A percentile compares a stretch with the other conserved stretches of the same genome.
phyloP scores from a whole-genome alignment of 2,888 invertebrate genomes.

The Leucania comma region DNA sequence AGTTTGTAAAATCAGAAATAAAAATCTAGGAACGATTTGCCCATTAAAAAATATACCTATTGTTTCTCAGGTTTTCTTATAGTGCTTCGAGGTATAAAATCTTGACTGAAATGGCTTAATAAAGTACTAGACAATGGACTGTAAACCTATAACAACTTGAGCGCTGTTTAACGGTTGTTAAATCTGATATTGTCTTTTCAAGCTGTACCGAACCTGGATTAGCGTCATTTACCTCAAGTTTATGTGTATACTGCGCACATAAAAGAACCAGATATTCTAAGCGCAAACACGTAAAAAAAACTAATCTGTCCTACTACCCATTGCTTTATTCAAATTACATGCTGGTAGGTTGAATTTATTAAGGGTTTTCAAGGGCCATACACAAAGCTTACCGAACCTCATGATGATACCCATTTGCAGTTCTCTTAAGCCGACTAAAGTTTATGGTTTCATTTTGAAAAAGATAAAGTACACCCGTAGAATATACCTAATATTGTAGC shows the following conservation, averaged over 20 bases:
- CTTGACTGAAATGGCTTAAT: constrained; percentile 42
- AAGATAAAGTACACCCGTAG: not conserved
- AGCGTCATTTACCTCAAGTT: constrained; percentile 21
- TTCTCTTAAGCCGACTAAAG: constrained; percentile 15
- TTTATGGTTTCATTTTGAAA: constrained; percentile 23
- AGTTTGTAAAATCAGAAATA: too few relatives aligned
- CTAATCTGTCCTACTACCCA: not conserved
- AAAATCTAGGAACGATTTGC: not conserved
- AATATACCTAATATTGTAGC: too few relatives aligned
- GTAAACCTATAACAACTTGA: constrained; percentile 40
- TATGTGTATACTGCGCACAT: constrained; percentile 4
- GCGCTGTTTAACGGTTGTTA: constrained; percentile 52
- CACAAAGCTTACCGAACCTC: constrained; percentile 21
- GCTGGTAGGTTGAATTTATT: constrained; percentile 15
- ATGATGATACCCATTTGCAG: constrained; percentile 35
- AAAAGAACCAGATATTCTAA: constrained; percentile 5
- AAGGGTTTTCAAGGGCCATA: constrained; percentile 4
- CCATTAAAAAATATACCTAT: not conserved
- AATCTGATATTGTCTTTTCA: constrained; percentile 43
- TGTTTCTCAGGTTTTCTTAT: constrained; percentile 1
- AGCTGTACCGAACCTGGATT: constrained; percentile 34
- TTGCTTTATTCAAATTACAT: too few relatives aligned
- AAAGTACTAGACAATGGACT: constrained; percentile 44
- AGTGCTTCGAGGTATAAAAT: constrained; percentile 15
- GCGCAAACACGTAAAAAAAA: not conserved